phyloP scores from a whole-genome alignment of 2,888 invertebrate species.

The Pterostichus niger region DNA sequence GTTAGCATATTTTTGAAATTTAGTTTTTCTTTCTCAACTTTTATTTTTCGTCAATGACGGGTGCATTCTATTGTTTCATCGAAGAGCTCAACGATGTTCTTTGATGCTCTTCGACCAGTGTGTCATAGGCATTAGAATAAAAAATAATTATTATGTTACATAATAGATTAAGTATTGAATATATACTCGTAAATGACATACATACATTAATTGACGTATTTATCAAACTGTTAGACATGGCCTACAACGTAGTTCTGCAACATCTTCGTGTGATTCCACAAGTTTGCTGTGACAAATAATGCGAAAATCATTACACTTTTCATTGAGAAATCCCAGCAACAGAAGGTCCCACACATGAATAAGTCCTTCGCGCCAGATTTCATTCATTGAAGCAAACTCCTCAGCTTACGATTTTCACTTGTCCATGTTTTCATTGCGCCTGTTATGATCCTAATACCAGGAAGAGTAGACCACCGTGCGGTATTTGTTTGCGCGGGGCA shows the following conservation, averaged over 20 bases:
- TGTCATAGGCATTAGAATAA: too few species aligned
- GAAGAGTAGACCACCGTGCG: conserved; percentile 53
- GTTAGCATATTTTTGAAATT: too few species aligned
- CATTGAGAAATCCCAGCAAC: background rate
- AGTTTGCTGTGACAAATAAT: background rate
- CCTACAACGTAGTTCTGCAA: background rate
- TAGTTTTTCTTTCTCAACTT: too few species aligned
- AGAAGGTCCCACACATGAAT: conserved; percentile 47
- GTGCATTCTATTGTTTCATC: too few species aligned
- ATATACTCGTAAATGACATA: too few species aligned
- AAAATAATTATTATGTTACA: too few species aligned
- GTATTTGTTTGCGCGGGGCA: conserved; percentile 40
- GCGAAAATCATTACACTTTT: background rate
- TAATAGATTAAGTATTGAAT: too few species aligned
- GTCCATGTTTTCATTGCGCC: conserved; percentile 41
- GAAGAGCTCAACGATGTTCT: too few species aligned
- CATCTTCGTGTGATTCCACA: background rate
- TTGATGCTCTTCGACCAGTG: too few species aligned
- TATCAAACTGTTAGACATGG: too few species aligned
- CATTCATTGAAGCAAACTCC: conserved; percentile 36
- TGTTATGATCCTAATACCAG: conserved; percentile 27
- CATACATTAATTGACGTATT: too few species aligned
- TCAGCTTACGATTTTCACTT: conserved; percentile 25
- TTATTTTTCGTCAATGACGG: too few species aligned
- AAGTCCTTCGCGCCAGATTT: conserved; percentile 13